Evolutionary conservation across 1,140 invertebrate genomes (phyloP).

Genomic region (Hyposmocoma kahamanoa): DNA sequence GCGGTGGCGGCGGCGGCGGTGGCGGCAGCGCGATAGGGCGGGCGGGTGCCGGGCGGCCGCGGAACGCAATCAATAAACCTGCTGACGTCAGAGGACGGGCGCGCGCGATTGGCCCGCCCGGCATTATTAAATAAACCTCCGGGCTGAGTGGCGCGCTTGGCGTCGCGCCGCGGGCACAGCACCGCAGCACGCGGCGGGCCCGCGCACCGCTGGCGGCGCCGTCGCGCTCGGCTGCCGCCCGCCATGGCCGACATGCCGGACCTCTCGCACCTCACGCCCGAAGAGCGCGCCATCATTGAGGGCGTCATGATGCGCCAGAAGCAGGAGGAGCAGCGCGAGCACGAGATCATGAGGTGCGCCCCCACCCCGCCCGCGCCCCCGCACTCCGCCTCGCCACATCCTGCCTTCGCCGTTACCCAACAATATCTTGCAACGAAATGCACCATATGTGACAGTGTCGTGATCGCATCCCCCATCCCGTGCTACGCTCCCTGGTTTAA

Average conservation of each 20-base stretch:
- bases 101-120: conserved; percentile 62
- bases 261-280: conserved; percentile 97
- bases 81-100: conserved; percentile 61
- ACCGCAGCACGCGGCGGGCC: conserved; percentile 65
- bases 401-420: not conserved
- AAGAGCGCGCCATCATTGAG: conserved; percentile 98
- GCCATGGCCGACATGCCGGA: conserved; percentile 92
- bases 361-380: conserved; percentile 23
- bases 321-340: conserved; percentile 96
- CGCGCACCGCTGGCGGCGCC: conserved; percentile 50
- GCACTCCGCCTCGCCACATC: conserved; percentile 14
- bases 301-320: conserved; percentile 96
- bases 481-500: too few species aligned
- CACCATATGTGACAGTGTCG: conserved; percentile 34
- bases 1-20: conserved; percentile 14
- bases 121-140: conserved; percentile 68
- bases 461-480: conserved; percentile 15
- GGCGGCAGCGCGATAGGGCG: conserved; percentile 25
- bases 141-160: conserved; percentile 48
- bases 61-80: conserved; percentile 50
- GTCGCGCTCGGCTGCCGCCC: conserved; percentile 27
- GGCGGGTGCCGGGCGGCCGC: conserved; percentile 18
- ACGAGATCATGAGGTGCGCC: conserved; percentile 94
- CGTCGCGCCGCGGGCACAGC: conserved; percentile 60
- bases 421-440: conserved; percentile 24